Base-by-base conservation (phyloP, 2,797 vertebrate species). In the Danio jaintianensis region DNA sequence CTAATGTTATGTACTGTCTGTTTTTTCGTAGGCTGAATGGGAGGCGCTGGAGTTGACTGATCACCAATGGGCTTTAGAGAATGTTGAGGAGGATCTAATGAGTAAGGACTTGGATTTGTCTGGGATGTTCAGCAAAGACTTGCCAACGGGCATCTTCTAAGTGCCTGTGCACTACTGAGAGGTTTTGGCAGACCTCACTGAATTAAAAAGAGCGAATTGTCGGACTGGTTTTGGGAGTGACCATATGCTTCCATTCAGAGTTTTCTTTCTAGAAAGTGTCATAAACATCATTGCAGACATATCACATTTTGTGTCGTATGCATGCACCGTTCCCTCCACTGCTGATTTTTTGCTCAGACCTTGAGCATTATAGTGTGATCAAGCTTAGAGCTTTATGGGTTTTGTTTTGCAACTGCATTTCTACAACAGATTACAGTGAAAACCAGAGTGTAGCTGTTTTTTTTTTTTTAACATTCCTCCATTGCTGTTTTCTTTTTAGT, bases 61-160 rank as follows among this genome's bases (percentile, higher is more conserved):
- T 90, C 98, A 99, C 90, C 97, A 98, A 74, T 99, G 98, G 98
- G 98, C 97, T 0, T 94, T 99, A 29, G 98, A 99, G 82, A 95
- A 94, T 64, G 96, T 99, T 20, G 98, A 99, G 88, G 98, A 99
- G 7, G 97, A 99, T 80, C 94, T 99, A 82, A 98, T 99, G 97
- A 94, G 95, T 89, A 95, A 94, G 87, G 98, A 99, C 85, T 95
- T 99, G 88, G 96, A 98, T 90, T 95, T 99, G 59, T 96, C 98
- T 89, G 96, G 96, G 91, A 96, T 99, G 96, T 99, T 99, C 90
- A 98, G 95, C 89, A 97, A 97, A 91, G 98, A 99, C 75, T 89
- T 99, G 81, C 96, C 96, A 78, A 97, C 94, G 1, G 97, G 97
- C 10, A 98, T 99, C 85, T 99, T 99, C 92, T 99, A 92, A 96